Base-by-base conservation (phyloP, 2,888 invertebrate genomes). In the Nymphalis c-album region DNA sequence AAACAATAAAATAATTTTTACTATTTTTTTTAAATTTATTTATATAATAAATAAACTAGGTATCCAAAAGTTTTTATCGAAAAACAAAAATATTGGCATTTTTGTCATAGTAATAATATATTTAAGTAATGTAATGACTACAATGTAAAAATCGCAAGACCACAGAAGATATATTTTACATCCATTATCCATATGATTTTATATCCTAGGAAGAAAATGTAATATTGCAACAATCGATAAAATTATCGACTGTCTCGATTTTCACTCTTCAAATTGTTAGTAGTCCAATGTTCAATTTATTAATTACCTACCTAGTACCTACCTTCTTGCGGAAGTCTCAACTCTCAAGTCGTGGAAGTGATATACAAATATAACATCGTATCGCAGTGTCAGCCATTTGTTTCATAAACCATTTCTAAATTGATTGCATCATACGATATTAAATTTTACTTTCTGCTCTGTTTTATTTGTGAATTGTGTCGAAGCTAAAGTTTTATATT, bases 341-440 rank as follows among this genome's bases (percentile, higher is more conserved):
- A 40, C 35, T 40, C 35, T 40, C 40, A 40, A 40, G 40, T 40
- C 40, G 40, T 40, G 40, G 13, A 40, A 13, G 40, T 40, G 40
- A 22, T 53, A 51, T 51, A 53, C 31, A 53, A 53, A n/a, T 26
- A 53, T 26, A 53, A 26, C 50, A 20, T 2, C 51, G 13, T 40
- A 51, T 13, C 4, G 3, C 7, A 26, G 53, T 53, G 53, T 53
- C 57, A 35, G 16, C 35, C 35, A 40, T 57, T n/a, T 13, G n/a
- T 48, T 48, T 7, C 7, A 18, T 48, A 18, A 63, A 64, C 35
- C 35, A 57, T 57, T 57, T 57, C 40, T 60, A 22, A 48, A 53
- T 61, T 40, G 50, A 66, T 66, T 66, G 65, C 65, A 61, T 66
- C 65, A 66, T 48, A 59, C 46, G 40, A 60, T 47, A 58, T 16